Evolutionary conservation across 2,797 vertebrate species (phyloP), one percentile per base, ranked within the genome.

Genomic region (Sebastes elongatus): DNA sequence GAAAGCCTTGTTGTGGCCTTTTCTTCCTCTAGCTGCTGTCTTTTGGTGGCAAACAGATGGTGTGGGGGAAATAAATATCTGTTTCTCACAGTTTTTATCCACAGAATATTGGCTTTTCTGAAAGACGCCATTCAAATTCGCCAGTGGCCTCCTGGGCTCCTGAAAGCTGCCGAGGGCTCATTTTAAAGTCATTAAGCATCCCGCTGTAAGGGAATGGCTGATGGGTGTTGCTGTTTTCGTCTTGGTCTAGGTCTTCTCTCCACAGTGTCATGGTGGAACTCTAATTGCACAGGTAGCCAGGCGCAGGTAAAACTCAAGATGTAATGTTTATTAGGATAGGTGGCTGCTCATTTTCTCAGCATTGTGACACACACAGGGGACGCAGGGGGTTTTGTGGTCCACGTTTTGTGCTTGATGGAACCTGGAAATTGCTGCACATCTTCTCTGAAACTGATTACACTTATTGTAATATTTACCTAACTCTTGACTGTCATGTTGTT

Each of bases 11-110:
- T 93, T 93, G 82, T 87, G 80, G 83, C 81, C 89, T 93, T 94
- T 93, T 93, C 85, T 93, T 81, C 76, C 18, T 74, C 64, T 81
- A 68, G 70, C 80, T 90, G 81, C 84, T 86, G 92, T 90, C 81
- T 84, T 93, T 91, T 82, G 79, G 88, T 84, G 71, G 91, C 93
- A 95, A 96, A 94, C 96, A 96, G 94, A 96, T 96, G 95, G 94
- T 86, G 77, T 62, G 68, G 84, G 73, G 59, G 84, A 85, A 93
- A 93, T 90, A 92, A 93, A 94, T 93, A 89, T 93, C 92, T 87
- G 78, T 94, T 93, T 95, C 93, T 94, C 88, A 89, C 88, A 86
- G 84, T 90, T 87, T 87, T 90, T 68, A 85, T 78, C 73, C 74
- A 52, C 65, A 81, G 76, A 88, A 94, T 90, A 91, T 85, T 88